Conservation (phyloP, 2,113 vertebrate genomes). For the Xiphophorus hellerii region DNA sequence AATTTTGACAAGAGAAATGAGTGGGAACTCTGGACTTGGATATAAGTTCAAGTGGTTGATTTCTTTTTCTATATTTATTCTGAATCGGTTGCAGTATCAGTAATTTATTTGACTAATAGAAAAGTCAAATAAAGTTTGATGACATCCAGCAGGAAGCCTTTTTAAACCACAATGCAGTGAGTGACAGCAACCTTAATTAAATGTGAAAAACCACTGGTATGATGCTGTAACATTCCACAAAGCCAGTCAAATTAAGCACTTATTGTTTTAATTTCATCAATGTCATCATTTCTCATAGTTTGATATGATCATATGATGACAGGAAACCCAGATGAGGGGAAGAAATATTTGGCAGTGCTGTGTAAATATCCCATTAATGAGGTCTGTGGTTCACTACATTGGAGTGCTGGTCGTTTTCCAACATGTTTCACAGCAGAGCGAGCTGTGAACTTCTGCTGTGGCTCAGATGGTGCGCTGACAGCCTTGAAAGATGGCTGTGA, state of each 20-base stretch:
- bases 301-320: neutral
- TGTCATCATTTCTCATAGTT: neutral
- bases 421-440: conserved; percentile 30
- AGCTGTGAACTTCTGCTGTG: conserved; percentile 43
- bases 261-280: neutral
- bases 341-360: conserved; percentile 36
- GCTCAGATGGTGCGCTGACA: conserved; percentile 68
- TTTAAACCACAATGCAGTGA: neutral
- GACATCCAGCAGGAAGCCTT: neutral
- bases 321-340: conserved; percentile 3
- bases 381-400: conserved; percentile 42
- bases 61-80: neutral
- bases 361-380: conserved; percentile 34
- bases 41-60: neutral
- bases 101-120: neutral
- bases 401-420: conserved; percentile 34
- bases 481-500: conserved; percentile 70
- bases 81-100: neutral
- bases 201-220: neutral
- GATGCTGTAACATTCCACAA: neutral
- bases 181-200: neutral
- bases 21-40: neutral
- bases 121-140: neutral
- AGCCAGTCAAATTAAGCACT: neutral
- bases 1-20: too few species aligned